Conservation (phyloP, 2,797 vertebrate genomes). For the Lithobates pipiens region DNA sequence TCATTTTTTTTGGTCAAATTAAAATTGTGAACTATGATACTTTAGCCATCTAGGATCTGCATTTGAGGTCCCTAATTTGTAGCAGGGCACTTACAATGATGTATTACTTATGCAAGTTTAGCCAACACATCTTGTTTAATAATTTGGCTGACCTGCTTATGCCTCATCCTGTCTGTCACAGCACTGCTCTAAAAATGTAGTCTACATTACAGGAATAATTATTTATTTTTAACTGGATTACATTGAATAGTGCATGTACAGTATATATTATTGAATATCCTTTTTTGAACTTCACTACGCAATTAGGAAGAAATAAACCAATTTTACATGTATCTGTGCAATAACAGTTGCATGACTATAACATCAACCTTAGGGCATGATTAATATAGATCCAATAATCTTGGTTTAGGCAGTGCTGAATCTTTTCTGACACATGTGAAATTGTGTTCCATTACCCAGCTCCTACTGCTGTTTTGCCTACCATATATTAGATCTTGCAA, state of each 20-base stretch:
- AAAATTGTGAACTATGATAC: too few relatives aligned
- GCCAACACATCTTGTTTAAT: too few relatives aligned
- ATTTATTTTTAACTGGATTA: neutral
- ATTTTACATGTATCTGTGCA: neutral
- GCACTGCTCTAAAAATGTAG: too few relatives aligned
- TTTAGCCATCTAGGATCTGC: too few relatives aligned
- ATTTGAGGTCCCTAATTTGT: too few relatives aligned
- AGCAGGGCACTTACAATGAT: too few relatives aligned
- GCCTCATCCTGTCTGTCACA: too few relatives aligned
- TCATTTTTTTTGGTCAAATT: too few relatives aligned
- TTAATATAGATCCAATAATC: constrained; percentile 19
- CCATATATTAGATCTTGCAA: constrained; percentile 17
- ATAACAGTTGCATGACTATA: neutral
- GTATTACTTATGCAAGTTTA: too few relatives aligned
- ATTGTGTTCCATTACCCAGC: constrained; percentile 26
- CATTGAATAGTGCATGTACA: neutral
- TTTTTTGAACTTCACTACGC: neutral
- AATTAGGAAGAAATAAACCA: neutral
- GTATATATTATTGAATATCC: neutral
- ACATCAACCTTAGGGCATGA: neutral
- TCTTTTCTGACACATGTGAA: constrained; percentile 32
- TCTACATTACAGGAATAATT: too few relatives aligned
- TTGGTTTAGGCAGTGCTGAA: constrained; percentile 4
- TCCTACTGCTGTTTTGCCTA: neutral
- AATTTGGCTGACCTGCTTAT: too few relatives aligned